Evolutionary conservation across 2,113 vertebrate genomes (phyloP), one percentile per base, ranked within the genome.

Genomic region (Apistogramma diplotaenia): DNA sequence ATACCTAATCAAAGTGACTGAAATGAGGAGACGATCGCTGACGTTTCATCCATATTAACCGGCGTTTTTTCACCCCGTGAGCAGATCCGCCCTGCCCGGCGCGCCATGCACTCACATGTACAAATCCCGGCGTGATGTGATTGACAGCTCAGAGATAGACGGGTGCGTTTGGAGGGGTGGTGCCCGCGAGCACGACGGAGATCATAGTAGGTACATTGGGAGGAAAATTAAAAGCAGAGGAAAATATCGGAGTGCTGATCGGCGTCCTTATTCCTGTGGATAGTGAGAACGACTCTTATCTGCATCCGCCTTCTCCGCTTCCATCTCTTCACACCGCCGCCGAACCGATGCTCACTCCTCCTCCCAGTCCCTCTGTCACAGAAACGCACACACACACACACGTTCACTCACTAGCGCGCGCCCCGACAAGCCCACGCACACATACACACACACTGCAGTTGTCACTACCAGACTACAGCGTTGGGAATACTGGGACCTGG

Each of bases 41-140:
- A 91, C 92, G 90, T 90, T 88, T 80, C 92, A 73, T 94, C 91
- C 92, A 93, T 91, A 76, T 89, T 74, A 85, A 85, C 91, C 89
- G 91, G 90, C 90, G 87, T 88, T 37, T 86, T 57, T 86, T 86
- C 91, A 86, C 86, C 83, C 88, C 55, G 78, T 76, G 93, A 80
- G 89, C 89, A 90, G 90, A 92, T 92, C 93, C 90, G 92, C 93
- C 93, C 93, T 90, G 87, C 74, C 89, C 92, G 88, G 92, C 84
- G 89, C 88, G 89, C 93, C 94, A 85, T 91, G 89, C 93, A 89
- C 92, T 86, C 92, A 94, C 93, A 92, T 92, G 92, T 89, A 94
- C 75, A 85, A 83, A 85, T 79, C 87, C 93, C 92, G 88, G 89
- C 75, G 90, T 75, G 93, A 89, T 84, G 31, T 93, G 93, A 94